These are phyloP conservation scores for Amblyraja radiata DNA, from an alignment of 2,797 vertebrate genomes.

Conservation along the genomic window DNA sequence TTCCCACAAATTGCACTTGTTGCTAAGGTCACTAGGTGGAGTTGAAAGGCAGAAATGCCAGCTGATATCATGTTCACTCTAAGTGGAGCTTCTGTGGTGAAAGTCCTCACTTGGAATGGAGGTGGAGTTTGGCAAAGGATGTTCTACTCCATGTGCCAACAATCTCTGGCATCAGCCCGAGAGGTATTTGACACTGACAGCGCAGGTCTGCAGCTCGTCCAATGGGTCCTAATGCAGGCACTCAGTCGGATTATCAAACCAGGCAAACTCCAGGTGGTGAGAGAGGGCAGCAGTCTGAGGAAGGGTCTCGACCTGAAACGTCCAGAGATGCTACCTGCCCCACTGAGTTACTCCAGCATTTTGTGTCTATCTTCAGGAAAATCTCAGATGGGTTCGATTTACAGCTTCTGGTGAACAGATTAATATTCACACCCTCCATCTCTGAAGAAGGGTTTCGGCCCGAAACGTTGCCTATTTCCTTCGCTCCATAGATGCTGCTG, in stretches of 20 bases:
- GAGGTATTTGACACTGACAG: background rate
- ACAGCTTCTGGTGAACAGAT: background rate
- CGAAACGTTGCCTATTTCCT: too few species aligned
- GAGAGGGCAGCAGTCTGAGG: too few species aligned
- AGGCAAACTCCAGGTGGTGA: too few species aligned
- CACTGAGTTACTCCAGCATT: too few species aligned
- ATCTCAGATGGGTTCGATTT: background rate
- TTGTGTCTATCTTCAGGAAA: background rate
- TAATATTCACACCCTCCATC: background rate
- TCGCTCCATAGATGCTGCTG: too few species aligned
- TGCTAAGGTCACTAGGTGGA: background rate
- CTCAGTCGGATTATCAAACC: background rate
- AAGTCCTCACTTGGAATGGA: too few species aligned
- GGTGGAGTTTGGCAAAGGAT: background rate
- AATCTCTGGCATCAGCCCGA: background rate
- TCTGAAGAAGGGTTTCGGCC: too few species aligned
- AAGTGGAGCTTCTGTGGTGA: background rate
- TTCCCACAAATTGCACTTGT: background rate
- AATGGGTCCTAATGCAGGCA: background rate
- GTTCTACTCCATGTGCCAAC: background rate
- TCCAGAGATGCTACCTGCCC: too few species aligned
- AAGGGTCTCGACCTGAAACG: too few species aligned
- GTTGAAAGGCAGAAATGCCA: background rate
- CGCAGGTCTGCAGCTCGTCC: background rate
- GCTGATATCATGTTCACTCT: background rate